Evolutionary conservation across 1,140 invertebrate genomes (phyloP).

Genomic region (Metopolophium dirhodum): DNA sequence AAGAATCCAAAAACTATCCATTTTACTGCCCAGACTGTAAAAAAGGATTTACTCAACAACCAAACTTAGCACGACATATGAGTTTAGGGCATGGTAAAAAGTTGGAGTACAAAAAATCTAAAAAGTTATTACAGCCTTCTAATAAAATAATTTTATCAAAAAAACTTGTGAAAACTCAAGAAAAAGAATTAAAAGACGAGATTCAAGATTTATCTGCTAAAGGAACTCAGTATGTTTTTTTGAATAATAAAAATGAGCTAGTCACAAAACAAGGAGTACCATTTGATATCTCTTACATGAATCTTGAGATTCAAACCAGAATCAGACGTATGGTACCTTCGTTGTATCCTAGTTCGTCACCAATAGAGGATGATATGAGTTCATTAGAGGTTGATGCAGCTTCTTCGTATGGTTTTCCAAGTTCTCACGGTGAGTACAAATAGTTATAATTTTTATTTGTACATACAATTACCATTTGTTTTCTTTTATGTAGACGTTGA

Average conservation of each 20-base stretch:
- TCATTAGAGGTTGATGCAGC: slow-evolving; percentile 47
- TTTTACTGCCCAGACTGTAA: slow-evolving; percentile 51
- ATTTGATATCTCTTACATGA: slow-evolving; percentile 49
- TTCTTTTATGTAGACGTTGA: slow-evolving; percentile 11
- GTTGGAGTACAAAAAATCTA: slow-evolving; percentile 48
- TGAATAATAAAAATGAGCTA: slow-evolving; percentile 49
- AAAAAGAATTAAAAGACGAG: slow-evolving; percentile 52
- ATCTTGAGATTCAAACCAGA: slow-evolving; percentile 49
- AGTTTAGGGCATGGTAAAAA: slow-evolving; percentile 55
- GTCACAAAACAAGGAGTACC: slow-evolving; percentile 39
- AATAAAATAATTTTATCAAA: slow-evolving; percentile 36
- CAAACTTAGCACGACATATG: slow-evolving; percentile 52
- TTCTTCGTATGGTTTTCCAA: slow-evolving; percentile 47
- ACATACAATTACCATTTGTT: not conserved
- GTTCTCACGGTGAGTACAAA: slow-evolving; percentile 35
- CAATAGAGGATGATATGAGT: slow-evolving; percentile 36
- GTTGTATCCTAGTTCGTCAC: slow-evolving; percentile 33
- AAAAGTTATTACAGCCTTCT: slow-evolving; percentile 24
- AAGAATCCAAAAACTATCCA: slow-evolving; percentile 25
- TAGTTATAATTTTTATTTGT: not conserved
- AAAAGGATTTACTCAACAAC: slow-evolving; percentile 53
- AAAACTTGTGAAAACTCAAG: slow-evolving; percentile 51
- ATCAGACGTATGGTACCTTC: slow-evolving; percentile 49
- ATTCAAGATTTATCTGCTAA: slow-evolving; percentile 52
- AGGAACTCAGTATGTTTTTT: slow-evolving; percentile 50